These are phyloP conservation scores for Drosophila parabipectinata DNA, from an alignment of 1,140 invertebrate genomes.

Conservation along the genomic window DNA sequence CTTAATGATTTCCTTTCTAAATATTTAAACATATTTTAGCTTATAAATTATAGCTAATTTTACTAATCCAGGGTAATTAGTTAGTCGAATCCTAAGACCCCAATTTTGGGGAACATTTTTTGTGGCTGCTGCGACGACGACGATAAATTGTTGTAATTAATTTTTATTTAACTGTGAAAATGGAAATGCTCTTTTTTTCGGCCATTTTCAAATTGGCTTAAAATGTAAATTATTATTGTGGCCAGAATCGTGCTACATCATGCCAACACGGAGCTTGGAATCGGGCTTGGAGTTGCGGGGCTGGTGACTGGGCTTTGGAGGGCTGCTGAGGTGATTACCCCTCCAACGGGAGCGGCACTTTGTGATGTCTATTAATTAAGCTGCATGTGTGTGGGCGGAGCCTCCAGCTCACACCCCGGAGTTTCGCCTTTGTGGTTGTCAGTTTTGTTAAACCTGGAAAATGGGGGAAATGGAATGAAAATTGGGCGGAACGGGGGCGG, in stretches of 20 bases:
- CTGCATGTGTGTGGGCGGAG: slow-evolving; percentile 41
- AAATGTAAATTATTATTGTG: slow-evolving; percentile 82
- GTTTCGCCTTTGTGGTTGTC: slow-evolving; percentile 31
- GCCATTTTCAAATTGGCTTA: slow-evolving; percentile 78
- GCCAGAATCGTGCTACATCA: slow-evolving; percentile 69
- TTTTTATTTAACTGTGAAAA: slow-evolving; percentile 82
- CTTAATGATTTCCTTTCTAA: too few species aligned
- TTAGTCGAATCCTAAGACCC: neutral
- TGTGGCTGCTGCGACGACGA: slow-evolving; percentile 62
- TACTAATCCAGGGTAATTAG: neutral
- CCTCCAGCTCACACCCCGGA: neutral
- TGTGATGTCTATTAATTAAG: slow-evolving; percentile 78
- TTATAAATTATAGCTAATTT: neutral
- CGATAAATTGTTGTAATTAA: slow-evolving; percentile 82
- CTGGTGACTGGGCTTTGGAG: neutral
- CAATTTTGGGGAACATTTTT: slow-evolving; percentile 35
- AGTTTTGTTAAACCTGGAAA: slow-evolving; percentile 53
- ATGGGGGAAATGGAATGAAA: neutral
- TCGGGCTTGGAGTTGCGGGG: neutral
- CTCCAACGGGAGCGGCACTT: slow-evolving; percentile 44
- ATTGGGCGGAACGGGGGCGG: neutral
- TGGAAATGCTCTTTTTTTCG: slow-evolving; percentile 62
- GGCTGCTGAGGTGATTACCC: slow-evolving; percentile 34
- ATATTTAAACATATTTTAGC: neutral
- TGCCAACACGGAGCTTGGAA: slow-evolving; percentile 25